Evolutionary conservation across 2,888 invertebrate genomes (phyloP), one percentile per base, ranked within the genome.

Genomic region (Hololepta plana): DNA sequence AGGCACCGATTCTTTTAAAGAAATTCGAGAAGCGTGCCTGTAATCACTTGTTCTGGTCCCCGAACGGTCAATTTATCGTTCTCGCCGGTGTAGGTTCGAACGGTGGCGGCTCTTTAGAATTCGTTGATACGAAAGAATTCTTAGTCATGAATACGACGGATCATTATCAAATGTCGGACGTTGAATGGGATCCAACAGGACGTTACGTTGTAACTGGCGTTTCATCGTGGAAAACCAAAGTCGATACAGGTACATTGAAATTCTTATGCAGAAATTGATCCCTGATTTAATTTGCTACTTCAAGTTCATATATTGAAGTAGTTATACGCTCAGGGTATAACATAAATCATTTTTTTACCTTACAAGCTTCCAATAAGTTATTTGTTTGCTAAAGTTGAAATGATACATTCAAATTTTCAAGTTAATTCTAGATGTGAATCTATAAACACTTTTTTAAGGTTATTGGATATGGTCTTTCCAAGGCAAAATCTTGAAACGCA

Each of bases 101-200:
- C 38, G 79, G 84, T 49, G 91, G 93, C 19, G 91, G 95, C 23
- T 80, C 82, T 4, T 58, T 96, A 39, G 93, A 95, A 55, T 96
- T 95, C 51, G 73, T 95, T 23, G 95, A 96, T 47, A 85, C 91
- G 0, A 79, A 82, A 43, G 95, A 96, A 49, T 93, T 91, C 53
- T 76, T 88, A 4, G 71, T 88, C n/a, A 91, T 91, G 81, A 81
- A 82, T 45, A 73, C 80, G 7, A 79, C 81, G 0, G 93, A 93
- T 52, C 95, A 96, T 56, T 93, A 85, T 55, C 61, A 71, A 53
- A 74, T 75, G 51, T 88, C 91, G 0, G 90, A 95, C 49, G 87
- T 96, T 2, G 95, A 95, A 53, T 99, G 98, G 98, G 98, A 99
- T 57, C 96, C 98, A 2, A 98, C 96, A 3, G 98, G 98, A 2